A percentile compares a stretch with the other conserved stretches of the same genome.
Evolutionary conservation across 2,888 invertebrate species (phyloP).

Genomic region (Drosophila longiperda): DNA sequence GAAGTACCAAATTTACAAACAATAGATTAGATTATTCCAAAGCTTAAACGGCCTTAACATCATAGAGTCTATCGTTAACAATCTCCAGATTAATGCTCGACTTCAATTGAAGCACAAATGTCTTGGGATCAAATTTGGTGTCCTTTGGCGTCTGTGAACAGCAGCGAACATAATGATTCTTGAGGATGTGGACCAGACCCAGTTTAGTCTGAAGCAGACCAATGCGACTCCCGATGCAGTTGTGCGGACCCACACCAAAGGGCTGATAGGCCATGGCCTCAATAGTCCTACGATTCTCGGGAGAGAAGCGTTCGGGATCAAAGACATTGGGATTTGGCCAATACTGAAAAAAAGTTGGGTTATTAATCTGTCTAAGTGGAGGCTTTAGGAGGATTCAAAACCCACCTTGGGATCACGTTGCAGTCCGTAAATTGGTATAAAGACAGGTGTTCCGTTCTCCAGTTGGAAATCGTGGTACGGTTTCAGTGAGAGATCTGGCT

Average conservation of each 20-base stretch:
- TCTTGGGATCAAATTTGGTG: constrained; percentile 78
- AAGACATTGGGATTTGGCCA: constrained; percentile 82
- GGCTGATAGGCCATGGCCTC: constrained; percentile 79
- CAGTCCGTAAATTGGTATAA: constrained; percentile 81
- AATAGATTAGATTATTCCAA: not conserved
- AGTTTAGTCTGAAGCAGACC: constrained; percentile 81
- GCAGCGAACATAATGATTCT: constrained; percentile 77
- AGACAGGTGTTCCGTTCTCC: constrained; percentile 81
- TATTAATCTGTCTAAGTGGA: too few species aligned
- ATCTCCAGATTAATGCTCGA: constrained; percentile 75
- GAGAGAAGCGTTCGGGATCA: constrained; percentile 83
- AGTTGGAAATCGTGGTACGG: constrained; percentile 78
- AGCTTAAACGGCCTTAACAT: constrained; percentile 24
- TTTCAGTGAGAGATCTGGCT: constrained; percentile 73
- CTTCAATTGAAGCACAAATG: constrained; percentile 74
- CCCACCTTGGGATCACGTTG: constrained; percentile 83
- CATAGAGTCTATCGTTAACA: constrained; percentile 76
- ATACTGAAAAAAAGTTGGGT: constrained; percentile 59
- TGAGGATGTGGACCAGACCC: constrained; percentile 82
- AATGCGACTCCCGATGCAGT: constrained; percentile 84
- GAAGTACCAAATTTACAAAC: too few species aligned
- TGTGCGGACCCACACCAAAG: constrained; percentile 82
- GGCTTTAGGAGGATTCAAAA: too few species aligned
- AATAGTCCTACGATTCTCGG: constrained; percentile 73
- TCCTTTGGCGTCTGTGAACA: constrained; percentile 66